phyloP scores from a whole-genome alignment of 2,113 vertebrate genomes.

The Aspidoscelis tigris region DNA sequence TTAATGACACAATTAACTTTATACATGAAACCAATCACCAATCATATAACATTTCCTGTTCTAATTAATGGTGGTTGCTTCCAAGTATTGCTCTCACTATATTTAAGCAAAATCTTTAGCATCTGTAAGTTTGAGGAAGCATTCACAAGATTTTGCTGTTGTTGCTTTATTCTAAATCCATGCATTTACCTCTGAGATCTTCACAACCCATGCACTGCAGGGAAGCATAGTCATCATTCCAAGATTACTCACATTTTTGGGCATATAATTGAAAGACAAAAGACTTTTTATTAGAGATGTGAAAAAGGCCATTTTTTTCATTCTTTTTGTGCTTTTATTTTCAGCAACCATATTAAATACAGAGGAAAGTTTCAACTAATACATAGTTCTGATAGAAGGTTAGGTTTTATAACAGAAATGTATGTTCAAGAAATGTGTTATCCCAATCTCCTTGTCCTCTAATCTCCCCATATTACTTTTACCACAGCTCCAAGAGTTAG shows the following conservation, averaged over 20 bases:
- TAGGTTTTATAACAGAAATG: too few species aligned
- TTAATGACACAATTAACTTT: conserved; percentile 33
- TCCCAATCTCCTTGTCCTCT: too few species aligned
- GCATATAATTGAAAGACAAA: background rate
- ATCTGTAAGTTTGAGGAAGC: background rate
- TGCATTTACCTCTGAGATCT: background rate
- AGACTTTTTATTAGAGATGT: background rate
- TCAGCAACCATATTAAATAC: too few species aligned
- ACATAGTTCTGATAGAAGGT: too few species aligned
- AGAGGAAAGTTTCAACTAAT: too few species aligned
- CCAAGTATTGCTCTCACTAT: background rate
- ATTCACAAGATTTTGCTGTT: background rate
- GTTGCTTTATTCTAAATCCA: background rate
- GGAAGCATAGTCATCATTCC: background rate
- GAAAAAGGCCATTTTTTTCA: background rate
- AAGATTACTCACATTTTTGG: background rate
- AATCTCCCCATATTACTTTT: too few species aligned
- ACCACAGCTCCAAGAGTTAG: too few species aligned
- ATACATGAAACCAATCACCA: conserved; percentile 12
- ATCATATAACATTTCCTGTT: conserved; percentile 11
- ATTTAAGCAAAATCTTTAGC: background rate
- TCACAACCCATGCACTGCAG: background rate
- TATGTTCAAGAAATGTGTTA: too few species aligned
- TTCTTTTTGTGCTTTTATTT: too few species aligned
- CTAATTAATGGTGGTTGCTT: conserved; percentile 1